These are phyloP conservation scores for Phortica variegata DNA, from an alignment of 1,140 invertebrate genomes.

Conservation along the genomic window DNA sequence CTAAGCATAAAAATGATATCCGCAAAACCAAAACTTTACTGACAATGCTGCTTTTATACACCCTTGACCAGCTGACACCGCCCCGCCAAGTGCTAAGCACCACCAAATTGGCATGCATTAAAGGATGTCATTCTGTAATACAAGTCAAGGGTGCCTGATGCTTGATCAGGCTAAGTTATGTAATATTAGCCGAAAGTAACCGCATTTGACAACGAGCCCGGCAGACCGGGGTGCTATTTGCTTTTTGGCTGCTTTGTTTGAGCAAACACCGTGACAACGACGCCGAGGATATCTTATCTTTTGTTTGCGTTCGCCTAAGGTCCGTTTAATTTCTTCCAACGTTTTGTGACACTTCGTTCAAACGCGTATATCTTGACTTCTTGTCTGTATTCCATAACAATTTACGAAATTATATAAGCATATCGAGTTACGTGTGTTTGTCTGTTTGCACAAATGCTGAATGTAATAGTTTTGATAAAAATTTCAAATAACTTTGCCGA, in stretches of 20 bases:
- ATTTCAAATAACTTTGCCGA: too few species aligned
- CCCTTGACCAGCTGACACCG: conserved; percentile 5
- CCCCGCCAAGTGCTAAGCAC: background rate
- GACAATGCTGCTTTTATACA: background rate
- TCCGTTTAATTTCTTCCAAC: conserved; percentile 25
- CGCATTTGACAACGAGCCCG: conserved; percentile 11
- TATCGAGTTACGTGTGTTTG: conserved; percentile 45
- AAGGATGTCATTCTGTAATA: conserved; percentile 33
- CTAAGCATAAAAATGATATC: too few species aligned
- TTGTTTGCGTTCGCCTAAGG: conserved; percentile 51
- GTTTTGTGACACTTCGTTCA: conserved; percentile 3
- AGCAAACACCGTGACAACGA: conserved; percentile 41
- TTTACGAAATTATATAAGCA: conserved; percentile 52
- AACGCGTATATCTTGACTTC: too few species aligned
- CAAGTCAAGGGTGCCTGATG: conserved; percentile 36
- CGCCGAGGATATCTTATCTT: conserved; percentile 49
- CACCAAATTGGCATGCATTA: conserved; percentile 13
- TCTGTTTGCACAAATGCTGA: too few species aligned
- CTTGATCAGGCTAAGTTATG: conserved; percentile 28
- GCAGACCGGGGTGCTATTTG: conserved; percentile 29
- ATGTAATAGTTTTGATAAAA: too few species aligned
- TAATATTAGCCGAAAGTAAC: conserved; percentile 40
- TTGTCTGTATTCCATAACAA: conserved; percentile 45
- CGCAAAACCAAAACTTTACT: too few species aligned
- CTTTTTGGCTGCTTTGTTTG: conserved; percentile 23